phyloP scores from a whole-genome alignment of 2,888 invertebrate species.

The Epirrhoe alternata region DNA sequence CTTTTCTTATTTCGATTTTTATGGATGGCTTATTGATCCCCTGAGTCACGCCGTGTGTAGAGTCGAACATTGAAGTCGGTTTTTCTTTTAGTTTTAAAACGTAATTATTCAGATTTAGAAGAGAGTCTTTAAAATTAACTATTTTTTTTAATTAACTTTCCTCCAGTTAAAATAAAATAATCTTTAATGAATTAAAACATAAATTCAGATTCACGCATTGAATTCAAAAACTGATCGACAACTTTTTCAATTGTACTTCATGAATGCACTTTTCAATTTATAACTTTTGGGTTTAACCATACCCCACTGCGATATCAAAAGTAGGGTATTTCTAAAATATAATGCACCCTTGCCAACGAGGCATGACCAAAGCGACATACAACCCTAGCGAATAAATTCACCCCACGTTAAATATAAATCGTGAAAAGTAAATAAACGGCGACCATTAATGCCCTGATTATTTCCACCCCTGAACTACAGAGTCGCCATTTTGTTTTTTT shows the following conservation, averaged over 20 bases:
- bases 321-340: slow-evolving; percentile 20
- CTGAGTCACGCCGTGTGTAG: too few relatives aligned
- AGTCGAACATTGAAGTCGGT: too few relatives aligned
- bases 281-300: slow-evolving; percentile 38
- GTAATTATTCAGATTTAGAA: too few relatives aligned
- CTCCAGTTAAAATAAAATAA: neutral
- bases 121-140: too few relatives aligned
- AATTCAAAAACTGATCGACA: neutral
- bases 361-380: slow-evolving; percentile 74
- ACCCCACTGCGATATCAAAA: neutral
- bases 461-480: slow-evolving; percentile 68
- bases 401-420: slow-evolving; percentile 74
- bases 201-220: neutral
- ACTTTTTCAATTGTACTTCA: slow-evolving; percentile 10
- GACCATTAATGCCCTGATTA: slow-evolving; percentile 82
- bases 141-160: too few relatives aligned
- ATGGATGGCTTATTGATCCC: too few relatives aligned
- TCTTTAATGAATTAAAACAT: neutral
- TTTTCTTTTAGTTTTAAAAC: too few relatives aligned
- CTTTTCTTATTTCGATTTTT: too few relatives aligned
- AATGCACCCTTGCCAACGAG: slow-evolving; percentile 72
- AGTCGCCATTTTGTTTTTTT: slow-evolving; percentile 70
- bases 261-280: slow-evolving; percentile 34
- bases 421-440: slow-evolving; percentile 82
- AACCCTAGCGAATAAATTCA: slow-evolving; percentile 52